Conservation (phyloP, 2,888 invertebrate species). For the Mesoligia furuncula region DNA sequence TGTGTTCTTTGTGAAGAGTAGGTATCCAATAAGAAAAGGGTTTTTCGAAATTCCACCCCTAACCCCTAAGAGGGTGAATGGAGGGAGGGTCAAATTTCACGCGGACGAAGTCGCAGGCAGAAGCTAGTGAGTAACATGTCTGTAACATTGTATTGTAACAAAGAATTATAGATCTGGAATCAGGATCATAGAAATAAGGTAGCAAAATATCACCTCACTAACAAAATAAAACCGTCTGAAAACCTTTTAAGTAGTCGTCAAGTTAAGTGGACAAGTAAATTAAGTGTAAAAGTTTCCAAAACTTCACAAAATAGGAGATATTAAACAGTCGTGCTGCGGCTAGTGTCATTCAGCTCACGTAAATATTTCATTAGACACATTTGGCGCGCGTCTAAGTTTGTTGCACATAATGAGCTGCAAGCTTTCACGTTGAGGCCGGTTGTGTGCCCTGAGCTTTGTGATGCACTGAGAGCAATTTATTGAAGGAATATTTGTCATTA, state of each 20-base stretch:
- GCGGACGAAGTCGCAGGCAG: too few relatives aligned
- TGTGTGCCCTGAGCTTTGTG: constrained; percentile 5
- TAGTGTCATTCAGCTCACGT: constrained; percentile 28
- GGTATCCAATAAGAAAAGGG: too few relatives aligned
- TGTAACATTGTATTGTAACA: neutral
- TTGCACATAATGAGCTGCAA: constrained; percentile 72
- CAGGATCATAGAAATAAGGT: neutral
- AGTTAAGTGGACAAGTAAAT: neutral
- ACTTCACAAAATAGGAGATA: constrained; percentile 22
- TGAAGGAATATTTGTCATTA: too few relatives aligned
- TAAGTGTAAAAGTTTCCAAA: neutral
- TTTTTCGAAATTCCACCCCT: too few relatives aligned
- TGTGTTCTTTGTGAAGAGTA: too few relatives aligned
- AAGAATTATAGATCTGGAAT: neutral
- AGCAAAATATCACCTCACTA: neutral
- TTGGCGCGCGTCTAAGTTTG: constrained; percentile 65
- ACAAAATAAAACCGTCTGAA: neutral
- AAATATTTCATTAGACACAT: constrained; percentile 67
- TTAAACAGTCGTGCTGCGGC: neutral
- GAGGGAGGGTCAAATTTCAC: too few relatives aligned
- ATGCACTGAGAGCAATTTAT: constrained; percentile 18
- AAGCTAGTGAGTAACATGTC: neutral
- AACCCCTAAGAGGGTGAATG: too few relatives aligned
- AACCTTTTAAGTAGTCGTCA: neutral
- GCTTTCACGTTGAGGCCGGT: constrained; percentile 50